Conservation (phyloP, 2,888 invertebrate species). For the Liodrosophila aerea region DNA sequence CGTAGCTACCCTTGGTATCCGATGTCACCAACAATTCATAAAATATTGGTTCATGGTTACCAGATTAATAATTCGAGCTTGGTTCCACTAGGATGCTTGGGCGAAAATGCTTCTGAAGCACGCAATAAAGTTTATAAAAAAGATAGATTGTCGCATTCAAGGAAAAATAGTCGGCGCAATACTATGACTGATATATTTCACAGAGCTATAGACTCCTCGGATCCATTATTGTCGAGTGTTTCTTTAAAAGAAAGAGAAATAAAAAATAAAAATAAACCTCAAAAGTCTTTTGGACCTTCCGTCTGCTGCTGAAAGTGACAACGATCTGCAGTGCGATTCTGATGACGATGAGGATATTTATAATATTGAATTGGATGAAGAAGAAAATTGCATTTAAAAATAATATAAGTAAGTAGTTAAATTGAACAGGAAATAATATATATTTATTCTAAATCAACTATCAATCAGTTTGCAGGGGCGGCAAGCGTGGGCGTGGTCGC, state of each 20-base stretch:
- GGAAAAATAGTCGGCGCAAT: no score
- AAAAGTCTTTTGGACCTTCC: no score
- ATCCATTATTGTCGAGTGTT: no score
- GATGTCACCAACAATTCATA: conserved; percentile 12
- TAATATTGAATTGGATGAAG: conserved; percentile 2
- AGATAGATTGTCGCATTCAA: conserved; percentile 1
- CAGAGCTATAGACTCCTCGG: conserved; percentile 9
- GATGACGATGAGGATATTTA: neutral
- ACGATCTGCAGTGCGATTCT: conserved; percentile 3
- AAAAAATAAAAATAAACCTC: no score
- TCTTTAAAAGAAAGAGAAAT: no score
- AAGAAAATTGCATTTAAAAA: conserved; percentile 12
- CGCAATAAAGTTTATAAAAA: conserved; percentile 7
- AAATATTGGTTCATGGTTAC: conserved; percentile 11
- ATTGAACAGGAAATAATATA: conserved; percentile 8
- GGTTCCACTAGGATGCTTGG: conserved; percentile 10
- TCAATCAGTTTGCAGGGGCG: conserved; percentile 9
- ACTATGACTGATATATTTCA: conserved; percentile 7
- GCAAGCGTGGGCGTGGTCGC: conserved; percentile 11
- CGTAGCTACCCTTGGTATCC: conserved; percentile 9
- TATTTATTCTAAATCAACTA: conserved; percentile 14
- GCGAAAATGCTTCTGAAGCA: conserved; percentile 8
- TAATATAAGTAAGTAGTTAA: conserved; percentile 11
- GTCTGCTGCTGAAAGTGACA: neutral
- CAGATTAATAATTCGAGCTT: conserved; percentile 1